phyloP scores from a whole-genome alignment of 2,797 vertebrate genomes.

The Odontamblyopus rebecca region DNA sequence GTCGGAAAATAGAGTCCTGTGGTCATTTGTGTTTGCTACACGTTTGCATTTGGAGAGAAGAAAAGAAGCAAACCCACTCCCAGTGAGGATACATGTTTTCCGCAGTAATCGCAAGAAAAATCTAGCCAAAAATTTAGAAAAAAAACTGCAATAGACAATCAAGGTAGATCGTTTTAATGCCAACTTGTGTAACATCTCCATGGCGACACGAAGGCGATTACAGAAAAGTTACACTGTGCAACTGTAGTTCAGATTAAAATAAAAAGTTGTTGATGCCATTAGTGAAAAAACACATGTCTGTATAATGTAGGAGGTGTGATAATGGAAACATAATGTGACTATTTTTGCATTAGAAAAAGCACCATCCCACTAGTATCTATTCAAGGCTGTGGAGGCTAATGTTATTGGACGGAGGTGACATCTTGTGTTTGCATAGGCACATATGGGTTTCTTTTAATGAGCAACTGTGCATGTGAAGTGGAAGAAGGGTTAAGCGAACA shows the following conservation, averaged over 20 bases:
- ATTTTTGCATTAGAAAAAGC: slow-evolving; percentile 4
- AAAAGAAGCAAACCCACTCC: no score
- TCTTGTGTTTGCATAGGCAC: slow-evolving; percentile 3
- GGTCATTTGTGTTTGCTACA: no score
- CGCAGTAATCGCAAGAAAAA: no score
- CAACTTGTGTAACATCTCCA: no score
- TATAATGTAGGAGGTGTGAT: slow-evolving; percentile 55
- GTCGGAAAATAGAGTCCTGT: no score
- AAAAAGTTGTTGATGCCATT: slow-evolving; percentile 8
- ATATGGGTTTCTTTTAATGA: slow-evolving; percentile 10
- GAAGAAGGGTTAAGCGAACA: background rate
- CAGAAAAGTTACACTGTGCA: no score
- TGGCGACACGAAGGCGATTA: no score
- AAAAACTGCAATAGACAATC: no score
- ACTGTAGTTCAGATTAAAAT: background rate
- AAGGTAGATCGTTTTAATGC: no score
- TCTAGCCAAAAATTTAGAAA: no score
- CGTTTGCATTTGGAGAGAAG: no score
- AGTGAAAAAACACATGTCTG: slow-evolving; percentile 3
- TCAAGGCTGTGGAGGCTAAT: slow-evolving; percentile 20
- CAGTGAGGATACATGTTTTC: no score
- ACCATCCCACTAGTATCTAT: slow-evolving; percentile 29
- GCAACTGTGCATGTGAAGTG: background rate
- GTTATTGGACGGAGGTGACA: background rate
- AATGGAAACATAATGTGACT: slow-evolving; percentile 23